Evolutionary conservation across 2,888 invertebrate species (phyloP).

Genomic region (Ophion slaviceki): DNA sequence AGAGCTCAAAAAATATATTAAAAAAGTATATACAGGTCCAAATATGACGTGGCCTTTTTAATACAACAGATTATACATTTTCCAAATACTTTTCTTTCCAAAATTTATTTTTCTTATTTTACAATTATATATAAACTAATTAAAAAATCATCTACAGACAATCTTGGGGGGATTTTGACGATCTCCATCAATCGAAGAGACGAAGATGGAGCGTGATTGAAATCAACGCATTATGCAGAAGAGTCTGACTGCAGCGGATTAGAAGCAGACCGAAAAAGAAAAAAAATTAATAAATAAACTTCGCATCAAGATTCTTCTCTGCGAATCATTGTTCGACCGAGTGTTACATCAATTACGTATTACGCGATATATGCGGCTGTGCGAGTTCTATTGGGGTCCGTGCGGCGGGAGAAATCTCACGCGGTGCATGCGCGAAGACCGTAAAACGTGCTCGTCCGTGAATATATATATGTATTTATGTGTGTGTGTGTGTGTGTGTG

Average conservation of each 20-base stretch:
- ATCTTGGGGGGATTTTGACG: no score
- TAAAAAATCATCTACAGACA: no score
- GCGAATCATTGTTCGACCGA: slow-evolving; percentile 13
- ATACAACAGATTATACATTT: no score
- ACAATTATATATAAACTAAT: no score
- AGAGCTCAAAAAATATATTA: no score
- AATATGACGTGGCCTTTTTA: no score
- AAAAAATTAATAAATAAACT: neutral
- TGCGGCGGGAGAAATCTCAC: slow-evolving; percentile 35
- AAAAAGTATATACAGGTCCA: no score
- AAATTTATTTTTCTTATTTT: no score
- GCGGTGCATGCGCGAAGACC: slow-evolving; percentile 33
- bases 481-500: neutral
- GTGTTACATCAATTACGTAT: slow-evolving; percentile 46
- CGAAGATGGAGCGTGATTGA: no score
- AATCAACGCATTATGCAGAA: no score
- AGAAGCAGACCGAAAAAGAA: neutral
- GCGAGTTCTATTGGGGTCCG: slow-evolving; percentile 38
- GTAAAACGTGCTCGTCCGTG: neutral
- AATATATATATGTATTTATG: neutral
- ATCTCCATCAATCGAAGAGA: no score
- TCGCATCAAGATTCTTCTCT: neutral
- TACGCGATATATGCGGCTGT: slow-evolving; percentile 7
- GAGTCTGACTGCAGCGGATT: neutral
- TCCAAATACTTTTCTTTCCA: no score